These are phyloP conservation scores for Acropora yongei DNA, from an alignment of 64 coral and sea anemone genomes.

Conservation along the genomic window DNA sequence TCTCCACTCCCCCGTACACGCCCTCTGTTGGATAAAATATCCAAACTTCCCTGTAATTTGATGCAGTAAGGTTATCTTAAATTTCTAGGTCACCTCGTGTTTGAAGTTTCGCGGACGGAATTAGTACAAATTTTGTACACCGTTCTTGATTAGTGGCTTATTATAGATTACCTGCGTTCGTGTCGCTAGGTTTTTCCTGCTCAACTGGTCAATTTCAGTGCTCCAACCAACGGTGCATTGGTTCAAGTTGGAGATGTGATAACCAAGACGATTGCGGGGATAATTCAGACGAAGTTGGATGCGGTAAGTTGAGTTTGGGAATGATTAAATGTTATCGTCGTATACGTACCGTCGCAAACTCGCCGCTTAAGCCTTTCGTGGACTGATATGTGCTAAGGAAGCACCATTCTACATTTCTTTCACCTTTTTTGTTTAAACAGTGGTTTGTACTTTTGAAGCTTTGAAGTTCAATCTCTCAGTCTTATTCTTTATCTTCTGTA, in stretches of 20 bases:
- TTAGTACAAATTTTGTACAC: neutral
- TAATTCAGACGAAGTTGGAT: conserved; percentile 82
- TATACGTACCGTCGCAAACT: neutral
- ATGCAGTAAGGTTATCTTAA: neutral
- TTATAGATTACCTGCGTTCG: conserved; percentile 3
- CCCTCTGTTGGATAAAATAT: conserved; percentile 25
- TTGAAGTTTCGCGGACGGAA: neutral
- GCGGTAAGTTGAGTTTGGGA: conserved; percentile 56
- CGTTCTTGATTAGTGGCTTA: neutral
- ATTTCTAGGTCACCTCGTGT: neutral
- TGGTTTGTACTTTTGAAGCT: too few species aligned
- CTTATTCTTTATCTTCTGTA: neutral
- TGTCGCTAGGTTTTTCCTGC: conserved; percentile 65
- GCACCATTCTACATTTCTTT: too few species aligned
- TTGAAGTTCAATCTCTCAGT: too few species aligned
- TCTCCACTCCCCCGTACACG: conserved; percentile 61
- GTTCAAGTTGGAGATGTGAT: conserved; percentile 70
- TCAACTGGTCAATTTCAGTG: conserved; percentile 74
- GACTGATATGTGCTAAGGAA: neutral
- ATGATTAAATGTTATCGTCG: neutral
- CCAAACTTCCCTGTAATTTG: conserved; percentile 10
- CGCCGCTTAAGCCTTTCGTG: neutral
- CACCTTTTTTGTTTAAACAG: too few species aligned
- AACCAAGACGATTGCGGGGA: conserved; percentile 85
- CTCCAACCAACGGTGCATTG: conserved; percentile 71